Evolutionary conservation across 2,113 vertebrate species (phyloP).

Genomic region (Atractosteus spatula): DNA sequence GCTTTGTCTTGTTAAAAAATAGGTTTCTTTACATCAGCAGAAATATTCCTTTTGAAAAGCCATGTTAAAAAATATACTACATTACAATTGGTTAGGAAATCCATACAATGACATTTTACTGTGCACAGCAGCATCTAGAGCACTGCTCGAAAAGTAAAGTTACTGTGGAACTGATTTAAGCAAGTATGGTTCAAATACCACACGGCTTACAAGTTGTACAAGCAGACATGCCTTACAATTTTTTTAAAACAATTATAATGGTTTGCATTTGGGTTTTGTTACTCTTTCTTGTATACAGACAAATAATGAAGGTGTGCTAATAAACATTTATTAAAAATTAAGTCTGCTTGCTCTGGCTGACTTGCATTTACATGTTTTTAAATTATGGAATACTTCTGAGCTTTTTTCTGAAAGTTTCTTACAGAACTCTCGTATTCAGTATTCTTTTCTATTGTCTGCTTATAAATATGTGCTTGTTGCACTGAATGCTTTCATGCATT

Average conservation of each 20-base stretch:
- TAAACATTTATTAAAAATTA: slow-evolving; percentile 65
- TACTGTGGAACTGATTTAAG: slow-evolving; percentile 47
- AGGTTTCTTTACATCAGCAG: slow-evolving; percentile 36
- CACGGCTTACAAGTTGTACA: slow-evolving; percentile 41
- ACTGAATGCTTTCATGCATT: too few species aligned
- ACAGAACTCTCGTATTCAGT: too few species aligned
- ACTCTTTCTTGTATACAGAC: slow-evolving; percentile 70
- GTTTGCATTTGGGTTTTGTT: slow-evolving; percentile 74
- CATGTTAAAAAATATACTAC: slow-evolving; percentile 44
- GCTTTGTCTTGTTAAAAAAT: slow-evolving; percentile 35
- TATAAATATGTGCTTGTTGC: too few species aligned
- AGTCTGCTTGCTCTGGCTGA: slow-evolving; percentile 28
- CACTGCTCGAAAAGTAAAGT: slow-evolving; percentile 31
- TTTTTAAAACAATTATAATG: slow-evolving; percentile 60
- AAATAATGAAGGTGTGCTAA: slow-evolving; percentile 60
- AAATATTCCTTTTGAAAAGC: slow-evolving; percentile 23
- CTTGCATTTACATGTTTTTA: slow-evolving; percentile 4
- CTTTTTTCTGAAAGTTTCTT: too few species aligned
- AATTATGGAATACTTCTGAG: not conserved
- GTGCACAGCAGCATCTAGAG: slow-evolving; percentile 28
- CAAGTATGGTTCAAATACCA: slow-evolving; percentile 33
- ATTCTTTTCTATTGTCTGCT: too few species aligned
- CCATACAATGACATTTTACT: slow-evolving; percentile 9
- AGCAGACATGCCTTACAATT: slow-evolving; percentile 72
- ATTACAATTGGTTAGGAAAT: slow-evolving; percentile 40